Evolutionary conservation across 2,797 vertebrate species (phyloP).

Genomic region (Urocyon cinereoargenteus): DNA sequence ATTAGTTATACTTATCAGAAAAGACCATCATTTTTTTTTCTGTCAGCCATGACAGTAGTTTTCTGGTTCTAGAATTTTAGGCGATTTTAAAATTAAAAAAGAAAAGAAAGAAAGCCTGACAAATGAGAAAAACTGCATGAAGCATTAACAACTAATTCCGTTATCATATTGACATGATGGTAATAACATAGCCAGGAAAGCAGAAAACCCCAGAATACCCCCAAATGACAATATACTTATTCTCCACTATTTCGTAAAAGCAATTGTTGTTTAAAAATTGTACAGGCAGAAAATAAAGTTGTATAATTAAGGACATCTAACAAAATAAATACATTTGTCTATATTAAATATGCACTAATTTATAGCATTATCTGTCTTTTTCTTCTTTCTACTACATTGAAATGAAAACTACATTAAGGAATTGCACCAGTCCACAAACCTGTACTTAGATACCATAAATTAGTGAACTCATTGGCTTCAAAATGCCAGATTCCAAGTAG

Average conservation of each 20-base stretch:
- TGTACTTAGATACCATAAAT: neutral
- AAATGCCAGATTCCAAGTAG: slow-evolving; percentile 1
- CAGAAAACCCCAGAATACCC: neutral
- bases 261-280: neutral
- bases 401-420: neutral
- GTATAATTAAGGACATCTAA: neutral
- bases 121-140: neutral
- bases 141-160: neutral
- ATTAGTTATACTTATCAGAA: neutral
- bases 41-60: neutral
- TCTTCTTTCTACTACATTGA: neutral
- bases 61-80: neutral
- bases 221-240: neutral
- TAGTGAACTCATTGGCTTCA: neutral
- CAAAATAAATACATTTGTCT: neutral
- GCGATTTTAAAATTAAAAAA: neutral
- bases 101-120: neutral
- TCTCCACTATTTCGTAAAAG: neutral
- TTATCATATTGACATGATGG: neutral
- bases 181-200: neutral
- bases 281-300: neutral
- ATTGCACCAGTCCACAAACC: neutral
- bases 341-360: neutral
- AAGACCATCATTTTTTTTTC: neutral
- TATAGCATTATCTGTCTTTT: neutral